A percentile compares a stretch with the other conserved stretches of the same genome.
phyloP scores from a whole-genome alignment of 2,888 invertebrate species.

The Ennomos fuscantarius region DNA sequence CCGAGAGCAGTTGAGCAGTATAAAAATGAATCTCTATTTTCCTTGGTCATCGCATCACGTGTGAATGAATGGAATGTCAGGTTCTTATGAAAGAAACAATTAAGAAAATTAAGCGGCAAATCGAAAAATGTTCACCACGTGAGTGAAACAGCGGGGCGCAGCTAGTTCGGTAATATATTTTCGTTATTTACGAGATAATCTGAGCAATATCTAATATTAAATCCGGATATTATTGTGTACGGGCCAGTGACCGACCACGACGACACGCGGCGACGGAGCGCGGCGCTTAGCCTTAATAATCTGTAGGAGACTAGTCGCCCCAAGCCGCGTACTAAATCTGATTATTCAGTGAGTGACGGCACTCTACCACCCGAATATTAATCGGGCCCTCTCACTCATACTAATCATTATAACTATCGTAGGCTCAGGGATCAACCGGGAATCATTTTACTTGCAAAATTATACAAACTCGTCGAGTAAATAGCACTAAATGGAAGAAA shows the following conservation, averaged over 20 bases:
- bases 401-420: conserved; percentile 60
- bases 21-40: too few relatives aligned
- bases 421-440: conserved; percentile 52
- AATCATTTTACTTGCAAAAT: conserved; percentile 61
- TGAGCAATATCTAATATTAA: conserved; percentile 3
- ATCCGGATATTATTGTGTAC: not conserved
- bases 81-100: too few relatives aligned
- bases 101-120: too few relatives aligned
- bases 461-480: conserved; percentile 56
- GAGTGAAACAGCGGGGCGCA: too few relatives aligned
- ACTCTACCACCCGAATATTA: conserved; percentile 65
- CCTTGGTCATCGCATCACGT: too few relatives aligned
- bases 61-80: too few relatives aligned
- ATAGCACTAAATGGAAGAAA: conserved; percentile 57
- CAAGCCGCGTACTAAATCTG: conserved; percentile 63
- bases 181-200: conserved; percentile 2
- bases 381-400: conserved; percentile 56
- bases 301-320: conserved; percentile 54
- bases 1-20: too few relatives aligned
- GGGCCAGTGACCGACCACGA: not conserved
- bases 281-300: conserved; percentile 45
- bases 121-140: too few relatives aligned
- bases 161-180: conserved; percentile 1
- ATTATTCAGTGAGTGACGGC: conserved; percentile 64
- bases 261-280: not conserved